Evolutionary conservation across 2,113 vertebrate genomes (phyloP).

Genomic region (Cololabis saira): DNA sequence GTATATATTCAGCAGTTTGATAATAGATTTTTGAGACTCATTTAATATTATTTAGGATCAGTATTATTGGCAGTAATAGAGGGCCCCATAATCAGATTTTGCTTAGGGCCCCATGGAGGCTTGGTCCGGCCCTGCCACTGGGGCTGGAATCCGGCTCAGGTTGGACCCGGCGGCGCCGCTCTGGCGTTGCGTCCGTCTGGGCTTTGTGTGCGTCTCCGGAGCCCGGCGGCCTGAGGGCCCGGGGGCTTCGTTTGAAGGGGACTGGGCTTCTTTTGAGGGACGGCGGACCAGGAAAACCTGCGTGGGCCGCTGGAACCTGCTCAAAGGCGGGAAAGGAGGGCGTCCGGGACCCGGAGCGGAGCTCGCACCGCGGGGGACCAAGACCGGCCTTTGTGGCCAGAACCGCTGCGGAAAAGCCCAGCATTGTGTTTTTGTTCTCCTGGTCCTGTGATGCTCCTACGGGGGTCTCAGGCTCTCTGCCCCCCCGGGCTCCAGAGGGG

Average conservation of each 20-base stretch:
- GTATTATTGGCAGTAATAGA: too few relatives aligned
- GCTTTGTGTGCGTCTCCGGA: slow-evolving; percentile 44
- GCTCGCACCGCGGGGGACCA: slow-evolving; percentile 58
- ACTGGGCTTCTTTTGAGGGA: slow-evolving; percentile 68
- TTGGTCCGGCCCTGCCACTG: too few relatives aligned
- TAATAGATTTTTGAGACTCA: too few relatives aligned
- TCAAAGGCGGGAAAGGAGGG: slow-evolving; percentile 72
- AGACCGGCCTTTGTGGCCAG: slow-evolving; percentile 58
- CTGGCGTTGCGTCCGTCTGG: slow-evolving; percentile 53
- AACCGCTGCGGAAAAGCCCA: slow-evolving; percentile 51
- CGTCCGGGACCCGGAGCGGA: slow-evolving; percentile 34
- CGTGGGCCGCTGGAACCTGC: slow-evolving; percentile 76
- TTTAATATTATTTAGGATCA: too few relatives aligned
- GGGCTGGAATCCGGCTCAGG: slow-evolving; percentile 44
- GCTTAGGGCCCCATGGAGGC: too few relatives aligned
- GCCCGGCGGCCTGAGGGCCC: slow-evolving; percentile 36
- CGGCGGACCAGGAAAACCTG: slow-evolving; percentile 67
- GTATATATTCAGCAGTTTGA: too few relatives aligned
- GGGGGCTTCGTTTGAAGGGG: slow-evolving; percentile 68
- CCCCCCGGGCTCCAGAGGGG: neutral
- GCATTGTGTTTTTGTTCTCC: slow-evolving; percentile 70
- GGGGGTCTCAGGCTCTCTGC: slow-evolving; percentile 44
- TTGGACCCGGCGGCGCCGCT: slow-evolving; percentile 54
- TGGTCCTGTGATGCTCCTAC: slow-evolving; percentile 68
- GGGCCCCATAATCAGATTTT: too few relatives aligned